Conservation (phyloP, 2,113 vertebrate species). For the Hoplias malabaricus region DNA sequence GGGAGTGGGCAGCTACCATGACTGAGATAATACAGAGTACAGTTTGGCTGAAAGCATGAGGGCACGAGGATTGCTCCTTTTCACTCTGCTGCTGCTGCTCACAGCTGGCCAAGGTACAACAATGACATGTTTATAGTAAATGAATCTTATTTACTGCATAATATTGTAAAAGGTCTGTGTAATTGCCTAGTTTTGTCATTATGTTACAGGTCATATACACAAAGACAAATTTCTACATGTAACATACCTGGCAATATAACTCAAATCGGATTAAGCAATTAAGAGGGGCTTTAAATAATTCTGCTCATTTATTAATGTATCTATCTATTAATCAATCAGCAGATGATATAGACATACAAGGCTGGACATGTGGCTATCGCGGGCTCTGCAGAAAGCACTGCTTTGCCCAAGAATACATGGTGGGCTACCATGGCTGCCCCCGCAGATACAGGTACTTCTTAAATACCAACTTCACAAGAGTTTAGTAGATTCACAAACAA, state of each 20-base stretch:
- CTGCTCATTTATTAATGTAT: no score
- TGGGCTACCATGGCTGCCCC: constrained; percentile 51
- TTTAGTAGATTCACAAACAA: no score
- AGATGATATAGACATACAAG: constrained; percentile 25
- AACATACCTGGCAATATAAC: no score
- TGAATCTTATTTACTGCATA: no score
- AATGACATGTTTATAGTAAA: background rate
- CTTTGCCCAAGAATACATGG: constrained; percentile 49
- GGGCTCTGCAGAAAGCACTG: constrained; percentile 51
- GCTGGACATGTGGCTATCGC: constrained; percentile 47
- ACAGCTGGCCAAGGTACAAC: constrained; percentile 35
- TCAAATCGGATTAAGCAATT: no score
- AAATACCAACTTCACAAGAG: no score
- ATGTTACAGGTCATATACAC: no score
- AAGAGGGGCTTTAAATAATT: no score
- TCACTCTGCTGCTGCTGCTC: constrained; percentile 51
- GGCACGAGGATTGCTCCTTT: constrained; percentile 26
- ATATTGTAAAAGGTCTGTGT: no score
- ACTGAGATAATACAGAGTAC: background rate
- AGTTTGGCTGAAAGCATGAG: constrained; percentile 28
- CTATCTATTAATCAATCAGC: no score
- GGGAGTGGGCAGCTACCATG: background rate
- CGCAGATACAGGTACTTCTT: constrained; percentile 50
- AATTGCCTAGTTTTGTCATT: no score
- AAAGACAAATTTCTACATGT: no score